phyloP scores from a whole-genome alignment of 2,113 vertebrate genomes.

The Coturnix japonica region DNA sequence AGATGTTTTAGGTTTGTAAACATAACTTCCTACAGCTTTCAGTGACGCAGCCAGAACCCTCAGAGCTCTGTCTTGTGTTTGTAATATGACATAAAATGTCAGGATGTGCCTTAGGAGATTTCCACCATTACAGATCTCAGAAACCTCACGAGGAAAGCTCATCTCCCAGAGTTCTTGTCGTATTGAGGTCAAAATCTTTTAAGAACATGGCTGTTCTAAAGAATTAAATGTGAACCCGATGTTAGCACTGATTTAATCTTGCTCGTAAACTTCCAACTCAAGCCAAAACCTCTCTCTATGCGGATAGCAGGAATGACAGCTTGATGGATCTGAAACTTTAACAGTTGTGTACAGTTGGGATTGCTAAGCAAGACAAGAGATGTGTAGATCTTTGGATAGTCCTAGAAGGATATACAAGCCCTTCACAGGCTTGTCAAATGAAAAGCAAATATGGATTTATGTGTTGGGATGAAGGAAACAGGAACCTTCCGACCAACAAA shows the following conservation, averaged over 20 bases:
- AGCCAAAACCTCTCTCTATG: slow-evolving; percentile 41
- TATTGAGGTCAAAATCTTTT: slow-evolving; percentile 37
- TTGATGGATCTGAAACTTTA: slow-evolving; percentile 57
- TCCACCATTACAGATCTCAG: neutral
- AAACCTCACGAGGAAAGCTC: slow-evolving; percentile 21
- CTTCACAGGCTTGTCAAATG: slow-evolving; percentile 29
- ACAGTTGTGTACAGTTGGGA: slow-evolving; percentile 13
- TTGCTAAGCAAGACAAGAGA: slow-evolving; percentile 12
- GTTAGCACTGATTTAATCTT: slow-evolving; percentile 56
- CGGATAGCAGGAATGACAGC: neutral
- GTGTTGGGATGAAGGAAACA: neutral
- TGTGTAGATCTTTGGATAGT: slow-evolving; percentile 6
- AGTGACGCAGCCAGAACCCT: neutral
- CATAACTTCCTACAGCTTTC: neutral
- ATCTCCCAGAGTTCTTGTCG: slow-evolving; percentile 9
- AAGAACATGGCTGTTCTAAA: slow-evolving; percentile 3
- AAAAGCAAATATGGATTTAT: slow-evolving; percentile 37
- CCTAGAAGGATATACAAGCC: slow-evolving; percentile 24
- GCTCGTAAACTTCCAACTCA: neutral
- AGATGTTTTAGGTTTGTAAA: neutral
- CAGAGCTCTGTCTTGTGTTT: neutral
- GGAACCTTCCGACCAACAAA: neutral
- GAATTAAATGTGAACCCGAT: slow-evolving; percentile 46
- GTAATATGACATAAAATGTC: neutral
- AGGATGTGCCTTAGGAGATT: neutral